Base-by-base conservation (phyloP, 2,797 vertebrate species). In the Etheostoma nigrum region DNA sequence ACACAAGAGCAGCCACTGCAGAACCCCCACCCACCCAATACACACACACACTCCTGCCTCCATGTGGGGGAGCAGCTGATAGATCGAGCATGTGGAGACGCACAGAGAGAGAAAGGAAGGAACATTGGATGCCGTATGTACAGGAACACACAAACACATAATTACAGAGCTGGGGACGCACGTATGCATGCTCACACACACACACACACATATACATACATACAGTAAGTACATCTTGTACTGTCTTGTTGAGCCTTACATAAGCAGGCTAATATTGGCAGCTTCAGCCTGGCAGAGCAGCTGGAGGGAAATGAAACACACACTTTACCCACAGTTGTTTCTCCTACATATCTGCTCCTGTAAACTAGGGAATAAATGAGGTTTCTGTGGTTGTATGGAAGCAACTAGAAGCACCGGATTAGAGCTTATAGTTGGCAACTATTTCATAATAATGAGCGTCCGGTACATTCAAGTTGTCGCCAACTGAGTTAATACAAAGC, bases 61-160 rank as follows among this genome's bases (percentile, higher is more conserved):
- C 45, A 18, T 79, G 86, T 63, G 83, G 79, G 82, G 73, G 83
- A 76, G 86, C 75, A 84, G 86, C 77, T 77, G 87, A 79, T 67
- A 63, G 75, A 84, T 69, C 5, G 68, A 83, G 80, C 81, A 40
- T 82, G 73, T 71, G 72, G 69, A 76, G 60, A 69, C 47, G 70
- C 45, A 67, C 7, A 36, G 30, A 48, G 64, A 40, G 57, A 52
- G 68, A 19, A 27, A 70, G 42, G 45, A 23, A 48, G 67, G 49
- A 67, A 71, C 61, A 76, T 60, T 8, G 71, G 78, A 79, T 40
- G 69, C 12, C 74, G 79, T 61, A 81, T 72, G 83, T 73, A 81
- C 72, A 75, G 23, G 66, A 76, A 51, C 67, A 55, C 64, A 82
- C 78, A 69, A 27, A 78, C 54, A 72, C 74, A 72, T 36, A n/a